Evolutionary conservation across 2,888 invertebrate species (phyloP), one percentile per base, ranked within the genome.

Genomic region (Brachynemurus nebulosus): DNA sequence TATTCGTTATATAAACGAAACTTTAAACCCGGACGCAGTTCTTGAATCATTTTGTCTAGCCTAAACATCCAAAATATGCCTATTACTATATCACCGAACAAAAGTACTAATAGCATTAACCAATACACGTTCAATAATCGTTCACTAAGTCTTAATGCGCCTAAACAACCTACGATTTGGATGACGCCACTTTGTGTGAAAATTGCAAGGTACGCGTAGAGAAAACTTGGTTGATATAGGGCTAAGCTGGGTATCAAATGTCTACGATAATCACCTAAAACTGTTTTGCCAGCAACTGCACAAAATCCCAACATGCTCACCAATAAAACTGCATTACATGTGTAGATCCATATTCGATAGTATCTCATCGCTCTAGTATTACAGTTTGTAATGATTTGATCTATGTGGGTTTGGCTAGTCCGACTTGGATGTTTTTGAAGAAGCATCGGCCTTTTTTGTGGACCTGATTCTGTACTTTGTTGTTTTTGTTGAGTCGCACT

Each of bases 271-370:
- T 83, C 83, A 47, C 78, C 71, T 45, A 76, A 57, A 45, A 83
- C 71, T 39, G 79, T 79, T 58, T 76, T 74, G 44, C 77, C 78
- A 53, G 84, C 83, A 53, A 83, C 81, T 53, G 80, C 79, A 59
- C 80, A 76, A 64, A 86, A 85, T 48, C 42, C 82, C 54, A 86
- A 68, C 60, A 86, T 84, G 62, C 83, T 84, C 57, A 85, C 77
- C 66, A 88, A 71, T 65, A 89, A 74, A 59, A 85, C 86, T 67
- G 83, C 80, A 72, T 88, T 88, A 78, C 86, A 88, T 65, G 86
- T 83, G 75, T 88, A 88, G 65, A 89, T 88, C 88, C 88, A 88
- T 66, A 88, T 79, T 69, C 86, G 81, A 69, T 86, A 85, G 72
- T 85, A 85, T 74, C 83, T 74, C 76, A 76, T 76, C 60, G 74